Evolutionary conservation across 2,888 invertebrate species (phyloP), one percentile per base, ranked within the genome.

Genomic region (Dolichopus griseipennis): DNA sequence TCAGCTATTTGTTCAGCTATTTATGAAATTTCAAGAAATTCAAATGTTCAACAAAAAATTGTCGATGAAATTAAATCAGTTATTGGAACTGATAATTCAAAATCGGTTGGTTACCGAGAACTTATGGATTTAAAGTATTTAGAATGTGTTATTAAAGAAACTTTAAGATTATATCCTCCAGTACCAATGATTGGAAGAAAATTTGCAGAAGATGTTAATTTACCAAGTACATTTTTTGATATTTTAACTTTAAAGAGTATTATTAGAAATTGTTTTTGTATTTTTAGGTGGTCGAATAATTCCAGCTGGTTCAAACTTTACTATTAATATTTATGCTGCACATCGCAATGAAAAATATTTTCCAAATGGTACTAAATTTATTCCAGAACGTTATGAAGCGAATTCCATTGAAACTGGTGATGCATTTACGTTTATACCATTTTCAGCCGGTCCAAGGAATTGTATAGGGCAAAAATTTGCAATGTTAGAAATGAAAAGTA

Each of bases 131-230:
- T 81, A 8, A 73, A 71, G 9, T 81, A 79, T 70, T 79, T 89
- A 68, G 88, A 88, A 72, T 84, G 85, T 72, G 88, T 88, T 65
- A 85, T 90, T 63, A 89, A 88, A 75, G 89, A 90, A 75, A 81
- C 87, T 0, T 73, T 89, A 69, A 80, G 89, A 52, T 74, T 90
- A 1, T 87, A 84, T 73, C 89, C 90, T 0, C 87, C 88, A 65
- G 87, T 89, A 15, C 86, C 86, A 43, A 83, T 87, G 10, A 83
- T 90, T 65, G 84, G 85, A 8, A 83, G 90, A 66, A 74, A 71
- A 10, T 71, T 88, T n/a, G 79, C 80, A 0, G 84, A 85, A 72
- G 83, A 85, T 70, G 76, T 86, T 20, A 75, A 76, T 66, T 74
- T 88, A 52, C 52, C 52, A 71, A 84, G 88, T 86, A 77, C 8